Base-by-base conservation (phyloP, 2,113 vertebrate species). In the Sylvilagus bachmani region DNA sequence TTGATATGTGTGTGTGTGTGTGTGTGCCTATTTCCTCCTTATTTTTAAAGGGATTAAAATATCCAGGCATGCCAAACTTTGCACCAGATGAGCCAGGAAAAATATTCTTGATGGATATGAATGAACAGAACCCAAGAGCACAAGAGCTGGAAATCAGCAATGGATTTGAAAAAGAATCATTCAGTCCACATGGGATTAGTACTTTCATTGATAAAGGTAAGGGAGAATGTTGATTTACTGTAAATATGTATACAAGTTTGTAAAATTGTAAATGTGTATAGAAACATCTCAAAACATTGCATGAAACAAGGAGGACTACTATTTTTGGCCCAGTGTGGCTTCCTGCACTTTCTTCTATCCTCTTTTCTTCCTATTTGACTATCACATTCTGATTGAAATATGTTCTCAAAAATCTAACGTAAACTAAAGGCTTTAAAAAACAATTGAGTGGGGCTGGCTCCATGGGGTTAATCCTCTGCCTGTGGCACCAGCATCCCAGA, bases 111-210 rank as follows among this genome's bases (percentile, higher is more conserved):
- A 97, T 99, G 87, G 98, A 99, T 97, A 92, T 99, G 93, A 98
- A 98, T 25, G 98, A 99, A 82, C 90, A 98, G 82, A 95, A 93
- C 22, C 94, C 98, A 75, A 99, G 91, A 95, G 98, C 98, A 24
- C 83, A 98, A 86, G 98, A 98, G 90, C 96, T 99, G 70, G 98
- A 97, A 75, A 99, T 99, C 97, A 98, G 98, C 78, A 97, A 98
- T 89, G 98, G 98, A 44, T 99, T 99, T 97, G 99, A 99, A 82
- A 51, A 99, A 90, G 97, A 98, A 0, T 99, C 98, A 0, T 99
- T 99, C 97, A 99, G 98, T 96, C 99, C 99, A 74, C 99, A 99
- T 73, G 99, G 99, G 94, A 99, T 99, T 92, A 99, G 99, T 92
- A 95, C 98, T 19, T 99, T 98, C 61, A 75, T 97, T 0, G 98